Percentiles rank a stretch among this genome's conserved stretches.
Evolutionary conservation across 2,113 vertebrate species (phyloP).

Genomic region (Ceyx melanurus): DNA sequence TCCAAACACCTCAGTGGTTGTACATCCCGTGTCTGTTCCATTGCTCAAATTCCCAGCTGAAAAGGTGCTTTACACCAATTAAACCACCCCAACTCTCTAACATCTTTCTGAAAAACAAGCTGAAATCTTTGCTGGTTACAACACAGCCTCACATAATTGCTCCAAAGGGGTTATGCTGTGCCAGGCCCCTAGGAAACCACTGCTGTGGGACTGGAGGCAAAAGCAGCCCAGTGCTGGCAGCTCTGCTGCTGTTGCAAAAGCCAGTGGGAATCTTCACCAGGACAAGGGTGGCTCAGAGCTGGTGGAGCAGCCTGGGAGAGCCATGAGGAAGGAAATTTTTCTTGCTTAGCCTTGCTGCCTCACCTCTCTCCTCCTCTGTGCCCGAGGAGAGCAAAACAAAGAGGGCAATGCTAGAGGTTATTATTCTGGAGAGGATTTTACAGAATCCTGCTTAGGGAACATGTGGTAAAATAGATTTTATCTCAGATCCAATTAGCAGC

Average conservation of each 20-base stretch:
- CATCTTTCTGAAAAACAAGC: not conserved
- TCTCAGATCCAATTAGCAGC: constrained; percentile 75
- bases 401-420: not conserved
- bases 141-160: not conserved
- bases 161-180: not conserved
- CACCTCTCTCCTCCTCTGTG: not conserved
- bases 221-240: not conserved
- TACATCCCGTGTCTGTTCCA: not conserved
- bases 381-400: not conserved
- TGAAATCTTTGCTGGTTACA: not conserved
- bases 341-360: not conserved
- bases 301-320: not conserved
- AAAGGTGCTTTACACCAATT: not conserved
- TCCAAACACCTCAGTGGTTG: not conserved
- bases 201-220: not conserved
- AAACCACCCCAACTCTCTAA: not conserved
- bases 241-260: not conserved
- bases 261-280: not conserved
- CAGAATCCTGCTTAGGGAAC: constrained; percentile 21
- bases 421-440: not conserved
- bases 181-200: not conserved
- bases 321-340: not conserved
- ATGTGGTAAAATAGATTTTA: constrained; percentile 39
- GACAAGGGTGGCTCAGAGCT: fast-evolving
- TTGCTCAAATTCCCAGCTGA: not conserved